Percentiles rank a stretch among this genome's conserved stretches.
Conservation (phyloP, 2,113 vertebrate species). For the Eulacestoma nigropectus region DNA sequence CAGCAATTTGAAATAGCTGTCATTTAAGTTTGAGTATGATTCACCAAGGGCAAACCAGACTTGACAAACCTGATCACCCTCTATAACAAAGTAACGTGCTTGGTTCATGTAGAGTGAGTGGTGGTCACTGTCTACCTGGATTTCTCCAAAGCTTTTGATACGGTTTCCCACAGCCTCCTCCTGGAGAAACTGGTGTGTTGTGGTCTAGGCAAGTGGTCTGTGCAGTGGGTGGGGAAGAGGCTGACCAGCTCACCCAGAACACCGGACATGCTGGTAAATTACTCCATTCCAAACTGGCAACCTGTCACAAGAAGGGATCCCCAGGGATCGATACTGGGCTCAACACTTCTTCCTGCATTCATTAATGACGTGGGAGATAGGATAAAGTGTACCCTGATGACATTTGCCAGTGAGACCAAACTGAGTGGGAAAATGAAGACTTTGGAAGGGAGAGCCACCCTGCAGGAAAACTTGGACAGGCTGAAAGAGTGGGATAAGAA, state of each 20-base stretch:
- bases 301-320: not conserved
- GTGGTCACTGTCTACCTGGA: not conserved
- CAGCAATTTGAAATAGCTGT: constrained; percentile 59
- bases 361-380: rapidly evolving
- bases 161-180: rapidly evolving
- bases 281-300: not conserved
- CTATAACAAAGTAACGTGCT: rapidly evolving
- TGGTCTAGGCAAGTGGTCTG: not conserved
- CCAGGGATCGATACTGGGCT: not conserved
- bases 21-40: not conserved
- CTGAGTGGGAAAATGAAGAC: not conserved
- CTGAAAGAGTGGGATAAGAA: not conserved
- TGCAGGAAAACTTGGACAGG: not conserved
- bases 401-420: not conserved
- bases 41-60: not conserved
- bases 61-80: not conserved
- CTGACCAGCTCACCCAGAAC: not conserved
- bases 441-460: not conserved
- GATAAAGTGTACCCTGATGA: not conserved
- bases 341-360: not conserved
- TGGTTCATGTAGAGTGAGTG: rapidly evolving
- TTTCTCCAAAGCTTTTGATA: not conserved
- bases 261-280: not conserved
- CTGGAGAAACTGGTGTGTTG: not conserved
- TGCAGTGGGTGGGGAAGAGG: not conserved